Base-by-base conservation (phyloP, 2,113 vertebrate species). In the Elgaria multicarinata region DNA sequence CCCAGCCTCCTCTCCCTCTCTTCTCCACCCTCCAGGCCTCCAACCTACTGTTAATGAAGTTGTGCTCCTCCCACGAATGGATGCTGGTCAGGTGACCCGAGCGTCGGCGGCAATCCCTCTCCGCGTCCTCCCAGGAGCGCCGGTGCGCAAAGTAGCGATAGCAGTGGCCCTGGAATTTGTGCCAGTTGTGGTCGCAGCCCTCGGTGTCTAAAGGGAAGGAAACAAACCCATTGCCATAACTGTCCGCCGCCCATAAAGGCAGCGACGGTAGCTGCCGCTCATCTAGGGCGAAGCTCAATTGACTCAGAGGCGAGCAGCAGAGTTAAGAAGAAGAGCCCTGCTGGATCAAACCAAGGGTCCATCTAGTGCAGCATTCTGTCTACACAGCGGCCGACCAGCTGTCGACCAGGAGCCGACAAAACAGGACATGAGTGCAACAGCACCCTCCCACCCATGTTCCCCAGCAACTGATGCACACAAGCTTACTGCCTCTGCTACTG, bases 141-240 rank as follows among this genome's bases (percentile, higher is more conserved):
- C 99, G 97, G 80, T 98, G 98, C 0, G 98, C 92, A 22, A 99
- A 99, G 92, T 98, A 98, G 39, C 98, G 97, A 94, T 99, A 99
- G 93, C 98, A 99, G 95, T 98, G 98, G 4, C 98, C 98, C 42
- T 98, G 98, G 95, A 99, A 99, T 96, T 99, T 99, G 95, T 98
- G 98, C 98, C 98, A 99, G 33, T 97, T 97, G 78, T 97, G 98
- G 80, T 99, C 98, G 0, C 98, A 99, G 92, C 98, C 98, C 93
- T 99, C 98, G 0, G 98, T 99, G 96, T 99, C 98, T 99, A 96
- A 0, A 87, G 87, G 50, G 53, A 0, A 66, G 81, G 69, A 80
- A 22, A 26, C 0, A 9, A 3, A 58, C 53, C 24, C 3, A 33
- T n/a, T n/a, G 5, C 55, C 58, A 18, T 10, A 36, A 13, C 22